Conservation (phyloP, 1,140 invertebrate species). For the Drosophila setifemur region DNA sequence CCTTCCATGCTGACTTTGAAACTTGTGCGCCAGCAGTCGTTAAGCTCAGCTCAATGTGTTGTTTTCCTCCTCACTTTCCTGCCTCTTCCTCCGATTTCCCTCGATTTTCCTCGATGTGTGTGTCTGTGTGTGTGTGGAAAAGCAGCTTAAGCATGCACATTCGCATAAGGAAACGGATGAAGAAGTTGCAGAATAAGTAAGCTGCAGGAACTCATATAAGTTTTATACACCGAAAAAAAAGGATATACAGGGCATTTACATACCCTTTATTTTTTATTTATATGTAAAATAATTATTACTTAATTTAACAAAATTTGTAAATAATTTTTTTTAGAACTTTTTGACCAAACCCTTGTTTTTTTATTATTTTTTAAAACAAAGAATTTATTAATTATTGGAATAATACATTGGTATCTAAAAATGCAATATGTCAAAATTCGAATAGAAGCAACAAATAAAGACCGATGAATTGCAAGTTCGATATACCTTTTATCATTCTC, state of each 20-base stretch:
- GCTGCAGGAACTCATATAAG: slow-evolving; percentile 58
- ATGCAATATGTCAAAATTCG: no score
- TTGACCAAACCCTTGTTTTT: not conserved
- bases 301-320: no score
- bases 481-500: not conserved
- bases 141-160: slow-evolving; percentile 68
- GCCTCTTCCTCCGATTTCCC: no score
- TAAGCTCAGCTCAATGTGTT: slow-evolving; percentile 59
- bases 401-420: no score
- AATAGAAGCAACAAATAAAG: no score
- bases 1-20: slow-evolving; percentile 67
- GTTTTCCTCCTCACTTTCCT: slow-evolving; percentile 27
- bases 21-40: slow-evolving; percentile 66
- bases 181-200: slow-evolving; percentile 79
- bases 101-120: not conserved
- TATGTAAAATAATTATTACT: not conserved
- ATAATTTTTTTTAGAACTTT: not conserved
- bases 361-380: not conserved
- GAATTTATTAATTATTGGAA: no score
- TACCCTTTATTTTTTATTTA: not conserved
- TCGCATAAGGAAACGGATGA: slow-evolving; percentile 67
- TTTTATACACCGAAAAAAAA: slow-evolving; percentile 25
- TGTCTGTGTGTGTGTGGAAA: slow-evolving; percentile 30
- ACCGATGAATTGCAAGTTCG: no score
- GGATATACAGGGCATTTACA: not conserved